These are phyloP conservation scores for Labeo calbasu DNA, from an alignment of 2,797 vertebrate species.

Conservation along the genomic window DNA sequence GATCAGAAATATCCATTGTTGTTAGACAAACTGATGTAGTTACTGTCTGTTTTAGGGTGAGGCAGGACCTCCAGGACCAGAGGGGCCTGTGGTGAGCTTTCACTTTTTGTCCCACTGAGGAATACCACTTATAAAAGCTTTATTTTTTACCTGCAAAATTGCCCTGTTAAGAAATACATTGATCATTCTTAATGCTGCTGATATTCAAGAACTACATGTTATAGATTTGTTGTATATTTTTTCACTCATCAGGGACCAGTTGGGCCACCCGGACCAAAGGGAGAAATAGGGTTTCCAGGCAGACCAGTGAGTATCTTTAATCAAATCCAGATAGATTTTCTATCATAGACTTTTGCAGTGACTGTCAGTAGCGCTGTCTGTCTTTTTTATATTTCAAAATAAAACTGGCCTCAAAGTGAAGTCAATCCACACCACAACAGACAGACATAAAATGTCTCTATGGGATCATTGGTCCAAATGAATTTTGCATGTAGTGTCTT, in stretches of 20 bases:
- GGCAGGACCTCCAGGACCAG: slow-evolving; percentile 41
- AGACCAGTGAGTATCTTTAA: slow-evolving; percentile 81
- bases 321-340: background rate
- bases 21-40: background rate
- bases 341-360: background rate
- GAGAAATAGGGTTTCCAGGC: slow-evolving; percentile 92
- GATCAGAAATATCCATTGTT: background rate
- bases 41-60: slow-evolving; percentile 50
- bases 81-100: slow-evolving; percentile 50
- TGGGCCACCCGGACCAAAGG: slow-evolving; percentile 81
- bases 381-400: no score
- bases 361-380: background rate
- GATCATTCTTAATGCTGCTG: background rate
- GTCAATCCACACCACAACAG: background rate
- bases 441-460: background rate
- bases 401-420: no score
- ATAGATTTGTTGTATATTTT: slow-evolving; percentile 9
- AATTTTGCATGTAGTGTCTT: background rate
- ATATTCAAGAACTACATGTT: background rate
- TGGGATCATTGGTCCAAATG: background rate
- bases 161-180: background rate
- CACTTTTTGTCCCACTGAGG: background rate
- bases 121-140: slow-evolving; percentile 1
- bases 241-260: slow-evolving; percentile 65
- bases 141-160: background rate